Base-by-base conservation (phyloP, 2,888 invertebrate species). In the Slavum lentiscoides region DNA sequence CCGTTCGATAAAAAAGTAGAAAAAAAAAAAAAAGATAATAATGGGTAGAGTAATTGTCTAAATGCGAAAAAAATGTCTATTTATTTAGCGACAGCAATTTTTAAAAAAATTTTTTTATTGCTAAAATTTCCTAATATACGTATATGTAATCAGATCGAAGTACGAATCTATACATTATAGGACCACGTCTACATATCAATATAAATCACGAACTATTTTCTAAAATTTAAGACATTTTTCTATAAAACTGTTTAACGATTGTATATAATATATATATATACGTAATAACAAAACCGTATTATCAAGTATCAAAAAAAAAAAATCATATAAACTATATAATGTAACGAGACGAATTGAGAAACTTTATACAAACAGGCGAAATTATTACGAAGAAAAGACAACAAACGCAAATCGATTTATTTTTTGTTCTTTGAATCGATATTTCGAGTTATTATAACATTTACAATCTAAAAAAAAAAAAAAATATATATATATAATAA, bases 1-100 rank as follows among this genome's bases (percentile, higher is more conserved):
- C n/a, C 21, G 30, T 77, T 70, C 55, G 55, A 77, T 77, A 77
- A 77, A 77, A 77, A 77, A 77, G 77, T 77, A 77, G 77, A 77
- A 77, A 77, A 77, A 77, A 77, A 62, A 77, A 55, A 62, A 53
- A 7, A 43, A 7, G 43, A 43, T 43, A 2, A 30, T 30, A 30
- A 30, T 30, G 30, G 30, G 4, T 30, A 30, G 4, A 30, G 30
- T 30, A 43, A 43, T 58, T 39, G 30, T 62, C 61, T 76, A 69
- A 53, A 43, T 43, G 43, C 43, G 7, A 43, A 43, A 30, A 43
- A 43, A 9, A 43, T 43, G 43, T 43, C 43, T 43, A 43, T 43
- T 43, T 6, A 43, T 9, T 43, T 43, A 43, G 43, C 43, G 7
- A 43, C 9, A 43, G 43, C 4, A 43, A 43, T 43, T 43, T 7